These are phyloP conservation scores for Acanthurus leucopareius DNA, from an alignment of 2,797 vertebrate species.

Conservation along the genomic window DNA sequence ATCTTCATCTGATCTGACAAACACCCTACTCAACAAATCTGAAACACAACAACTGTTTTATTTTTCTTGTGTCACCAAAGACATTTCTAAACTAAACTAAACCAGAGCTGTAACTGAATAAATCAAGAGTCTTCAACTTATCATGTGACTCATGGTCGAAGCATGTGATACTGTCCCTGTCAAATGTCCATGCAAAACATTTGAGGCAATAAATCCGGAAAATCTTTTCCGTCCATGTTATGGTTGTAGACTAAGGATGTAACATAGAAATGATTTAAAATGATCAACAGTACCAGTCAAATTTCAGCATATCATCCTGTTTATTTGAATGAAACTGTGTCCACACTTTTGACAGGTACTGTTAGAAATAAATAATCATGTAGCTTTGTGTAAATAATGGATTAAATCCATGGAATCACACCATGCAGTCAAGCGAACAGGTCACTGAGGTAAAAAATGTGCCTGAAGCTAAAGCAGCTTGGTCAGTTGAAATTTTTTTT, in stretches of 20 bases:
- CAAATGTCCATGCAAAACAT: slow-evolving; percentile 37
- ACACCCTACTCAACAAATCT: background rate
- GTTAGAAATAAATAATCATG: too few relatives aligned
- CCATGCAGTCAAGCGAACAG: slow-evolving; percentile 1
- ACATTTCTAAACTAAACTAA: background rate
- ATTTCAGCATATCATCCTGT: too few relatives aligned
- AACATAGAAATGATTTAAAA: background rate
- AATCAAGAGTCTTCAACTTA: slow-evolving; percentile 21
- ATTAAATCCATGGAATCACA: slow-evolving; percentile 28
- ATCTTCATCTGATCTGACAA: slow-evolving; percentile 1
- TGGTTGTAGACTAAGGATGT: background rate
- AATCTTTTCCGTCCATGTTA: slow-evolving; percentile 13
- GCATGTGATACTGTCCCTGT: slow-evolving; percentile 50
- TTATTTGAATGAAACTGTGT: too few relatives aligned
- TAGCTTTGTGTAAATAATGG: slow-evolving; percentile 15
- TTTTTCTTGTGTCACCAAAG: background rate
- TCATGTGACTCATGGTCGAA: slow-evolving; percentile 27
- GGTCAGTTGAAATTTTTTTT: background rate
- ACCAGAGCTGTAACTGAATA: slow-evolving; percentile 12
- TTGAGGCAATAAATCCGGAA: background rate
- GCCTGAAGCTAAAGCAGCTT: slow-evolving; percentile 11
- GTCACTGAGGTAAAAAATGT: slow-evolving; percentile 18
- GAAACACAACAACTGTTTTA: background rate
- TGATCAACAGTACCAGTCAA: too few relatives aligned
- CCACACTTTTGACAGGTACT: too few relatives aligned